Conservation (phyloP, 2,113 vertebrate genomes). For the Ornithorhynchus anatinus region DNA sequence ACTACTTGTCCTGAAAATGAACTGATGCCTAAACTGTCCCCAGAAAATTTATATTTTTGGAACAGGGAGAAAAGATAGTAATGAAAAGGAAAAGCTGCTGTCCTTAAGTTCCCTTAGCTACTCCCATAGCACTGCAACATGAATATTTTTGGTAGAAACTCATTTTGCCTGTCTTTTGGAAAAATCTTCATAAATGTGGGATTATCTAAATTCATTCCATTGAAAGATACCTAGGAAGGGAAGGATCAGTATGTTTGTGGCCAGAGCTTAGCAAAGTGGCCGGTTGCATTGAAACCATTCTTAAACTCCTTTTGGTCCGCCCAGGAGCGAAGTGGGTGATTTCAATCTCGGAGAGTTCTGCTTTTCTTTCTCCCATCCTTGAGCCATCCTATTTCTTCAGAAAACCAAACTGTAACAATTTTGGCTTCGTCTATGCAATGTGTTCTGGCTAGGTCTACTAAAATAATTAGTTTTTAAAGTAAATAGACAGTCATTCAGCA, state of each 20-base stretch:
- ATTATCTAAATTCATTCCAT: background rate
- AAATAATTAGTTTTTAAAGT: too few species aligned
- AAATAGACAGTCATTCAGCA: too few species aligned
- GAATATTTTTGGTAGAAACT: background rate
- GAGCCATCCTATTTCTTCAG: too few species aligned
- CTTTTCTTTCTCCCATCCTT: too few species aligned
- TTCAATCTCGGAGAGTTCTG: too few species aligned
- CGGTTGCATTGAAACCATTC: too few species aligned
- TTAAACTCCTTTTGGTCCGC: too few species aligned
- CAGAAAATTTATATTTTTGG: rapidly evolving
- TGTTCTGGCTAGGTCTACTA: too few species aligned
- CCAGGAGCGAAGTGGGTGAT: too few species aligned
- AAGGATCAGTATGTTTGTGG: background rate
- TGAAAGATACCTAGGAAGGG: background rate
- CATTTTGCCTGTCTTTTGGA: background rate
- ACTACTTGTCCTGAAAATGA: background rate
- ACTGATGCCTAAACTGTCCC: background rate
- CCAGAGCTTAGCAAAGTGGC: too few species aligned
- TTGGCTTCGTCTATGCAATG: too few species aligned
- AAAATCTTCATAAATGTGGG: background rate
- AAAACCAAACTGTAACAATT: too few species aligned
- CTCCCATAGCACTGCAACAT: background rate
- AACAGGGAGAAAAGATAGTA: background rate
- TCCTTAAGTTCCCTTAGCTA: background rate
- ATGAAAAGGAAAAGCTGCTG: background rate